A percentile compares a stretch with the other conserved stretches of the same genome.
phyloP scores from a whole-genome alignment of 92 coral and sea anemone species.

The Isaurus tuberculatus region DNA sequence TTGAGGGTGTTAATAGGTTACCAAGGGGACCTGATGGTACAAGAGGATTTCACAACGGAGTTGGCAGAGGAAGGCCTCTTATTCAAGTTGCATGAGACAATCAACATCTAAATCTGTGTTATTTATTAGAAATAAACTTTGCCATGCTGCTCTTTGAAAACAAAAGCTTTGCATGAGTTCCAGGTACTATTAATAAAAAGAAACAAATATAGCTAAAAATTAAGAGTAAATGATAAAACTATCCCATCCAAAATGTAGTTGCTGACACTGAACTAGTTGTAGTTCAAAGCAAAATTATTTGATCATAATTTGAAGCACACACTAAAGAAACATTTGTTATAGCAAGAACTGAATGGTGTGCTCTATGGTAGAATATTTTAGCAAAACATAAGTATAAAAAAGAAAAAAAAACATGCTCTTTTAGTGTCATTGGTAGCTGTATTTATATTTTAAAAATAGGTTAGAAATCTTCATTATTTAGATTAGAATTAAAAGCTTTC shows the following conservation, averaged over 20 bases:
- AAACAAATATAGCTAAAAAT: not conserved
- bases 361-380: not conserved
- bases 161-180: not conserved
- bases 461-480: not conserved
- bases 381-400: not conserved
- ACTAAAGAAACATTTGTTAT: not conserved
- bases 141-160: not conserved
- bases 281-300: not conserved
- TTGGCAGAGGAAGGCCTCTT: conserved; percentile 89
- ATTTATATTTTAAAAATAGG: not conserved
- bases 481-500: not conserved
- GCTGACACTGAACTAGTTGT: not conserved
- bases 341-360: not conserved
- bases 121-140: not conserved
- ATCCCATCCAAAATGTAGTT: not conserved
- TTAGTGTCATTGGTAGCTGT: not conserved
- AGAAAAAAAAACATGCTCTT: not conserved
- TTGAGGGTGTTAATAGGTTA: conserved; percentile 88
- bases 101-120: not conserved
- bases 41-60: conserved; percentile 77
- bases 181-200: not conserved
- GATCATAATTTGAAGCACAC: not conserved
- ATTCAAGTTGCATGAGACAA: conserved; percentile 78
- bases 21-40: conserved; percentile 99
- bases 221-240: not conserved